Evolutionary conservation across 2,797 vertebrate species (phyloP), one percentile per base, ranked within the genome.

Genomic region (Novumbra hubbsi): DNA sequence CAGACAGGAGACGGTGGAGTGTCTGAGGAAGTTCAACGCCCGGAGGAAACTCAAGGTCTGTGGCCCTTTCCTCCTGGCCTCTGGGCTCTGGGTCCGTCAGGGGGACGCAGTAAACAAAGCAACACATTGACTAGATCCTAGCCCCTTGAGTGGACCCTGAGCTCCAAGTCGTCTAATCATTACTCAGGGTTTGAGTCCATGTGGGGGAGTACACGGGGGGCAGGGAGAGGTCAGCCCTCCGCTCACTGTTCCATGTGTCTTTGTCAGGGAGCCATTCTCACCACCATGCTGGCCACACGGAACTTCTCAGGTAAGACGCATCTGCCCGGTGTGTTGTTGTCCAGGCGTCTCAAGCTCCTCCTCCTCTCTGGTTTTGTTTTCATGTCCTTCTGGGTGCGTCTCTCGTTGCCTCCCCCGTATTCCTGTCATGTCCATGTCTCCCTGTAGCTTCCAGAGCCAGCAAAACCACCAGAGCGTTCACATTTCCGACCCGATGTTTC

Each of bases 11-110:
- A 98, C 97, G 0, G 97, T 98, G 84, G 97, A 98, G 87, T 98
- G 97, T 88, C 93, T 99, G 93, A 99, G 98, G 92, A 99, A 99
- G 86, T 99, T 99, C 92, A 99, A 99, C 0, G 97, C 97, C 89
- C 94, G 97, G 80, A 96, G 97, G 86, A 99, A 98, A 96, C 96
- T 98, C 86, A 98, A 98, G 95, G 97, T 94, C 19, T 67, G 88
- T 86, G 75, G 21, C 16, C 16, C 16, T 2, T 45, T 45, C 5
- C 41, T 45, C 41, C 2, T 12, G 9, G 41, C 9, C 41, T 6
- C 5, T 45, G 6, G 41, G 41, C 41, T 45, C 41, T 0, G 41
- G 11, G 41, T 45, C 14, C 2, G 41, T 45, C 41, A 2, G 34
- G 34, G 5, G 8, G 34, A 38, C 34, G n/a, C n/a, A 3, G 34